Evolutionary conservation across 2,113 vertebrate species (phyloP).

Genomic region (Elephantulus edwardii): DNA sequence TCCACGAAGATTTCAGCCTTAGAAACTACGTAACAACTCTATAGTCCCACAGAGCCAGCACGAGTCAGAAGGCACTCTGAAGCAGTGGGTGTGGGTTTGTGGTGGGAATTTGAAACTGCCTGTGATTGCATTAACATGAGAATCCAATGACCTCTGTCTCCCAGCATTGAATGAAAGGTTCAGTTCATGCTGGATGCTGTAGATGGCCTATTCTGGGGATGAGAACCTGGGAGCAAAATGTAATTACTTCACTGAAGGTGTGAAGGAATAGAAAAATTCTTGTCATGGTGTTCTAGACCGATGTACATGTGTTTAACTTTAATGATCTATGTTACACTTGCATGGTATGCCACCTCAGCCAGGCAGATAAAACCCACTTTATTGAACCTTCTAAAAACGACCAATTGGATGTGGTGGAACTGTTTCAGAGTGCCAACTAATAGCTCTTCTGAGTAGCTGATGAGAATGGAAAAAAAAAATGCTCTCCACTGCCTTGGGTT

Average conservation of each 20-base stretch:
- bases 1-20: not conserved
- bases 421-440: not conserved
- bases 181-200: not conserved
- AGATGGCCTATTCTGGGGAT: not conserved
- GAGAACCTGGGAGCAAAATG: not conserved
- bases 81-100: no score
- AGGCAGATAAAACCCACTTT: not conserved
- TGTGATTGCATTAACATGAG: slow-evolving; percentile 46
- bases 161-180: slow-evolving; percentile 31
- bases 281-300: not conserved
- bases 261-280: not conserved
- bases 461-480: not conserved
- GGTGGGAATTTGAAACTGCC: not conserved
- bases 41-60: not conserved
- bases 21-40: not conserved
- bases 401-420: not conserved
- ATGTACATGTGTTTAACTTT: not conserved
- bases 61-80: not conserved
- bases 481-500: no score
- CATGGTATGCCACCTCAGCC: not conserved
- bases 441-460: not conserved
- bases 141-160: slow-evolving; percentile 60
- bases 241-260: not conserved
- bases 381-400: not conserved
- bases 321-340: slow-evolving; percentile 24